These are phyloP conservation scores for Myoxocephalus aenaeus DNA, from an alignment of 2,797 vertebrate species.

Conservation along the genomic window DNA sequence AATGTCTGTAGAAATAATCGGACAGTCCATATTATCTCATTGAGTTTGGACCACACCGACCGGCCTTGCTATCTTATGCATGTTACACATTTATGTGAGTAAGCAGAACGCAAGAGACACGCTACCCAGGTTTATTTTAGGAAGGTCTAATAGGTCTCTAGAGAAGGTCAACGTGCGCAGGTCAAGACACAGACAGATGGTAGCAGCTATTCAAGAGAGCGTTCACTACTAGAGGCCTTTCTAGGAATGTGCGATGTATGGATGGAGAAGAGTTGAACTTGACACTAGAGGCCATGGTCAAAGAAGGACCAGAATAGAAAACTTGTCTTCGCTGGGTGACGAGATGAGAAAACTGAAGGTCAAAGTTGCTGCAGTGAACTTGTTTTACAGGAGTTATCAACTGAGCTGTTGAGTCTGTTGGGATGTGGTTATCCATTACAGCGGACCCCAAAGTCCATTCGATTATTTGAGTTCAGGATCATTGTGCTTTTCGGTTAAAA, in stretches of 20 bases:
- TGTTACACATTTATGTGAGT: slow-evolving; percentile 11
- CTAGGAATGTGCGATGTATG: background rate
- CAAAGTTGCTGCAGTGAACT: background rate
- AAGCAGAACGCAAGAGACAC: slow-evolving; percentile 16
- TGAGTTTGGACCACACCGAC: background rate
- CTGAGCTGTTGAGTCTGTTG: background rate
- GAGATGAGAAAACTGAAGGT: slow-evolving; percentile 13
- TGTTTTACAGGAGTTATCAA: background rate
- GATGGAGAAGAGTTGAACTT: background rate
- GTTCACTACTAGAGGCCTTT: slow-evolving; percentile 1
- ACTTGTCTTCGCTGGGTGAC: background rate
- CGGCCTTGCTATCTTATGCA: background rate
- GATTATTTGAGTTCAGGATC: background rate
- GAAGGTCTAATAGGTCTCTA: slow-evolving; percentile 22
- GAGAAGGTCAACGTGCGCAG: background rate
- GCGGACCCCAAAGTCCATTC: background rate
- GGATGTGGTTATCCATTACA: background rate
- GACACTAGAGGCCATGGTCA: background rate
- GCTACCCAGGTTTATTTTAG: slow-evolving; percentile 13
- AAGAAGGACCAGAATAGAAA: background rate
- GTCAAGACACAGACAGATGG: slow-evolving; percentile 27
- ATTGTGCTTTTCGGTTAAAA: background rate
- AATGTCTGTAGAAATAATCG: background rate
- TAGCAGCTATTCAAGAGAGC: slow-evolving; percentile 1
- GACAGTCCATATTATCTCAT: background rate